Conservation (phyloP, 2,888 invertebrate genomes). For the Xanthostigma xanthostigma region DNA sequence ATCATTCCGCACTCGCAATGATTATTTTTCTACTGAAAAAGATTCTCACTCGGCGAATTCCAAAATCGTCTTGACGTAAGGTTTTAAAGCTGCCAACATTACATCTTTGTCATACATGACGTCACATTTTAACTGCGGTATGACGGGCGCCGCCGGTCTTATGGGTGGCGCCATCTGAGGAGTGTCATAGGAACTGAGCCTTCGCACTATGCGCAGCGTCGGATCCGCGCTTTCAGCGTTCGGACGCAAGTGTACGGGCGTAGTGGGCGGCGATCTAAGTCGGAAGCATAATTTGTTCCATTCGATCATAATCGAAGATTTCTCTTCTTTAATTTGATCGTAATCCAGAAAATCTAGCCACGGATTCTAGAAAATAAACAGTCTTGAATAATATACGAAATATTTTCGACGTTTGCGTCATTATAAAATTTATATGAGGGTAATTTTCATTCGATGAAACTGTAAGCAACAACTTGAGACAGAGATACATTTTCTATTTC, state of each 20-base stretch:
- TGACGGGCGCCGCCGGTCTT: constrained; percentile 26
- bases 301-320: constrained; percentile 32
- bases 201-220: constrained; percentile 36
- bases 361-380: constrained; percentile 27
- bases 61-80: constrained; percentile 27
- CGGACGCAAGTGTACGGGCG: constrained; percentile 18
- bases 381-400: neutral
- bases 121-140: constrained; percentile 13
- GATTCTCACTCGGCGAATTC: constrained; percentile 31
- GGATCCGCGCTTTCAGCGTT: constrained; percentile 29
- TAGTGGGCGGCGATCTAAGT: constrained; percentile 20
- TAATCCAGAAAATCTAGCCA: constrained; percentile 56
- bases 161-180: constrained; percentile 42
- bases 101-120: constrained; percentile 15
- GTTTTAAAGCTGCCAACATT: constrained; percentile 23
- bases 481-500: too few relatives aligned
- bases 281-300: constrained; percentile 41
- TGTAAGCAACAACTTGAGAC: too few relatives aligned
- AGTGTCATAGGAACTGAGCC: constrained; percentile 48
- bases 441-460: too few relatives aligned
- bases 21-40: neutral
- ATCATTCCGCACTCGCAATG: neutral
- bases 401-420: too few relatives aligned
- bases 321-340: constrained; percentile 35
- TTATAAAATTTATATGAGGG: too few relatives aligned